phyloP scores from a whole-genome alignment of 2,888 invertebrate species.

The Lasioglossum figueresi region DNA sequence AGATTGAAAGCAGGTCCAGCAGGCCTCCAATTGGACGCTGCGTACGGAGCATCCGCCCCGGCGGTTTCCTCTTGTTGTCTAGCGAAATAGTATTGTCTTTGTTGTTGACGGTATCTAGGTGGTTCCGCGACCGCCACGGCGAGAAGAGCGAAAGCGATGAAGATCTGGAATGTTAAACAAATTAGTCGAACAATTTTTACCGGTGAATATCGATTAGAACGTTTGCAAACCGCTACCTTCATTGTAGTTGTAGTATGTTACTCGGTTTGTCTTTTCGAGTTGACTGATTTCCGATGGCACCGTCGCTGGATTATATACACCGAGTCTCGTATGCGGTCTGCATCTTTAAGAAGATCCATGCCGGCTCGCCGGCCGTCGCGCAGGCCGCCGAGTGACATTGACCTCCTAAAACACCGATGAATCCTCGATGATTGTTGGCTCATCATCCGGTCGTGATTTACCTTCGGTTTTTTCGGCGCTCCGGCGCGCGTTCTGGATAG shows the following conservation, averaged over 20 bases:
- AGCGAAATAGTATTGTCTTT: constrained; percentile 79
- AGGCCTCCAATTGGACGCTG: constrained; percentile 84
- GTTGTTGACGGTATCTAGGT: constrained; percentile 79
- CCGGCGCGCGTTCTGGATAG: constrained; percentile 33
- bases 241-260: constrained; percentile 73
- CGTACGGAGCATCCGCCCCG: constrained; percentile 80
- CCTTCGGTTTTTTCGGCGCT: constrained; percentile 67
- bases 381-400: constrained; percentile 78
- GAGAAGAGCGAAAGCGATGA: constrained; percentile 80
- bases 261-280: constrained; percentile 73
- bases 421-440: constrained; percentile 74
- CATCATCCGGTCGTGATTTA: constrained; percentile 72
- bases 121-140: constrained; percentile 84
- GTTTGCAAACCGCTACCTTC: constrained; percentile 75
- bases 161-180: constrained; percentile 73
- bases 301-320: constrained; percentile 78
- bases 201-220: neutral
- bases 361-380: constrained; percentile 18
- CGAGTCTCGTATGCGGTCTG: constrained; percentile 75
- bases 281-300: constrained; percentile 79
- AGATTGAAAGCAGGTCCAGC: constrained; percentile 83
- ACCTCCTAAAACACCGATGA: constrained; percentile 80
- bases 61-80: constrained; percentile 76
- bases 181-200: neutral
- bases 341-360: constrained; percentile 73